Base-by-base conservation (phyloP, 2,888 invertebrate genomes). In the Ophonus ardosiacus region DNA sequence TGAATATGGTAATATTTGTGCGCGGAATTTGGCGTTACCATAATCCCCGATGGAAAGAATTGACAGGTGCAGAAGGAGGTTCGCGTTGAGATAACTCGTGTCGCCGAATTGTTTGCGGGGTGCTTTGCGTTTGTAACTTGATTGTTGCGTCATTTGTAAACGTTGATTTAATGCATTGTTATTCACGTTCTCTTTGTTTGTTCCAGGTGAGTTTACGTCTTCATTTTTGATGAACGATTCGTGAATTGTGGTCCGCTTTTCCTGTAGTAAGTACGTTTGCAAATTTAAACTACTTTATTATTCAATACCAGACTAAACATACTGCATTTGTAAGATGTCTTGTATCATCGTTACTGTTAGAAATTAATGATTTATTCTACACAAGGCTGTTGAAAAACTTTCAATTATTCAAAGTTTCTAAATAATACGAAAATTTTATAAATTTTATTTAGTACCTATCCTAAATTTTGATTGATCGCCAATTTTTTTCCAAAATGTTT, bases 1-100 rank as follows among this genome's bases (percentile, higher is more conserved):
- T 84, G 84, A 84, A 84, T 84, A 84, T 84, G 84, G 84, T 84
- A 84, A 84, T 84, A 84, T 78, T 78, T 84, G 59, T 61, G 61
- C 74, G 76, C 24, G 78, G 78, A 78, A 84, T 74, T 83, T 21
- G 13, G 84, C 68, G 78, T 84, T 78, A 84, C 78, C 84, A 84
- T 84, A 84, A 84, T 84, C 84, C 83, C 24, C 56, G 40, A 17
- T 15, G 40, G 61, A 76, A 40, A 63, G 76, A 84, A 84, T 84
- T 84, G 84, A 84, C 84, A 84, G 84, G 63, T 84, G 78, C 65
- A 78, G 78, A 84, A 84, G 78, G 84, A 84, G 65, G 84, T 76
- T 84, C 43, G 17, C 74, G 40, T 21, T 68, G 71, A 18, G 56
- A 71, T 82, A 57, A 82, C 71, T 82, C 74, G 81, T 71, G 61